Evolutionary conservation across 1,140 invertebrate species (phyloP), one percentile per base, ranked within the genome.

Genomic region (Ylistrum balloti): DNA sequence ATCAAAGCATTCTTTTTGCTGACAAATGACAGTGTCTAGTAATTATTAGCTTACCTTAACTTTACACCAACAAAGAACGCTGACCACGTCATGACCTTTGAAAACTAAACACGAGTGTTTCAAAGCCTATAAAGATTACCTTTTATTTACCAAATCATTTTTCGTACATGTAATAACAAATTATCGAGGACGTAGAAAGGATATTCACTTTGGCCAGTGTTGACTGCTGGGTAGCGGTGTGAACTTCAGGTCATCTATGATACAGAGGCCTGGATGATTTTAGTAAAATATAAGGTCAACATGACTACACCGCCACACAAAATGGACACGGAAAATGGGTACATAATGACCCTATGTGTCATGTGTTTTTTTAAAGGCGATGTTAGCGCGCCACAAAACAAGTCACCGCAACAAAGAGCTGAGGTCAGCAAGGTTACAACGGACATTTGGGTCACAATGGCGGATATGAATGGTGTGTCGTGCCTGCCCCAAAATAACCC

Each of bases 351-450:
- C 56, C 56, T n/a, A 2, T 28, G 56, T 74, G 56, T 28, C 56
- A 1, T 74, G 56, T 74, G 56, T 28, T 74, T n/a, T 28, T 74
- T 48, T 28, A n/a, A 74, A 74, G 13, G 56, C 22, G 56, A 74
- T 74, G 56, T 74, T 74, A 74, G 56, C 56, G 22, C 56, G 56
- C 56, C 56, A 74, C 56, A 74, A 74, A 74, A 74, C 56, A 74
- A 74, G 56, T 74, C 56, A 74, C 22, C 22, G 56, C 56, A 74
- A 74, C 56, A 74, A 74, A 74, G 56, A 74, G n/a, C 56, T 74
- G n/a, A 74, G 56, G 56, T 74, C 56, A 74, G 17, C 56, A 22
- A 74, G 56, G 56, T 28, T 74, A 74, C 56, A 74, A 28, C 56
- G 28, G 56, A 28, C 56, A 74, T 17, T n/a, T 5, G 3, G 56